Base-by-base conservation (phyloP, 2,888 invertebrate species). In the Drosophila dives region DNA sequence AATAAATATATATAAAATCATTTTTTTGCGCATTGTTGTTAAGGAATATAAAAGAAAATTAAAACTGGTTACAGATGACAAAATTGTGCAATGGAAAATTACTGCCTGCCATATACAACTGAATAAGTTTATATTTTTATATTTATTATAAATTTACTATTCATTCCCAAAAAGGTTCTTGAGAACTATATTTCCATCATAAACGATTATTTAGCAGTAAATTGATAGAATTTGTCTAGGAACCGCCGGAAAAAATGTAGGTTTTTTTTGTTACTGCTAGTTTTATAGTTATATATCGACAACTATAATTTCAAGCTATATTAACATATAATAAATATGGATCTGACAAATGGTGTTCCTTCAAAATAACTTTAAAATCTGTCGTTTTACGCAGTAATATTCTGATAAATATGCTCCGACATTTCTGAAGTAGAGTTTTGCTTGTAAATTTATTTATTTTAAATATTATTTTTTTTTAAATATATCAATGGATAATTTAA, bases 191-290 rank as follows among this genome's bases (percentile, higher is more conserved):
- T 20, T 20, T 3, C 7, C 12, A 7, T 45, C 2, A 8, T 20
- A 23, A 4, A 12, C 15, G 15, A 23, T 23, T 45, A 7, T 1
- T 0, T 0, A 17, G 17, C 17, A n/a, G 17, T 38, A 38, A 17
- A 36, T 15, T 36, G 15, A 15, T 2, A 15, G 36, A 15, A 2
- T 0, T 36, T 1, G 15, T 36, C 7, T 7, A 36, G 6, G 12
- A 7, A 1, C 36, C 6, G 0, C 6, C 0, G 1, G 15, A 36
- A 36, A 29, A 29, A 6, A 5, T 29, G 0, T 29, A 1, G 5
- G 5, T 29, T 5, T 29, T 29, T 29, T 29, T 29, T 6, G 26
- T 26, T 4, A 26, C 26, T 26, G 5, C 5, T 26, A 26, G 26
- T 26, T 26, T 26, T 26, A 26, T 26, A 5, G 5, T 26, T 26